phyloP scores from a whole-genome alignment of 2,888 invertebrate genomes.

The Micropterix aruncella region DNA sequence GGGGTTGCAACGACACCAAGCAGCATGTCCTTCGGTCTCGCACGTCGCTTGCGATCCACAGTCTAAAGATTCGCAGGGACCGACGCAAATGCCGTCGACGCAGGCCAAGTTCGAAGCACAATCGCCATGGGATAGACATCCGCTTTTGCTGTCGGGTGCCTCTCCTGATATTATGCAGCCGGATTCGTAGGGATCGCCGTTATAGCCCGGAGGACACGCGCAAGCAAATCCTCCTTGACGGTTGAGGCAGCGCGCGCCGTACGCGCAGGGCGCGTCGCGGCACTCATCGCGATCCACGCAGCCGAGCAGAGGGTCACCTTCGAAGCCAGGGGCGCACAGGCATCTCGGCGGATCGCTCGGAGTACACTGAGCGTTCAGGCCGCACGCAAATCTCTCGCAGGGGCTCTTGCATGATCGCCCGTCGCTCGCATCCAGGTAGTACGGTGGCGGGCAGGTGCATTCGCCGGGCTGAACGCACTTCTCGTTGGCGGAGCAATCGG shows the following conservation, averaged over 20 bases:
- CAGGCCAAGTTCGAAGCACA: slow-evolving; percentile 74
- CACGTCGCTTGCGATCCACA: slow-evolving; percentile 80
- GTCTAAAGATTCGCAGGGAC: slow-evolving; percentile 62
- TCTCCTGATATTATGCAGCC: slow-evolving; percentile 41
- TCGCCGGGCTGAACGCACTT: slow-evolving; percentile 85
- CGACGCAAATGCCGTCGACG: slow-evolving; percentile 62
- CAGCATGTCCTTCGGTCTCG: slow-evolving; percentile 76
- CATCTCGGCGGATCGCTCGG: slow-evolving; percentile 82
- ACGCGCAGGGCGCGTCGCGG: slow-evolving; percentile 67
- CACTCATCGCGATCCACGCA: slow-evolving; percentile 83
- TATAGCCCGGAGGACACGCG: slow-evolving; percentile 68
- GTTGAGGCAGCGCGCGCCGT: slow-evolving; percentile 80
- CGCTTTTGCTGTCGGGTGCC: slow-evolving; percentile 32
- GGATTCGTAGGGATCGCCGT: slow-evolving; percentile 72
- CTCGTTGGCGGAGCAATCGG: slow-evolving; percentile 75
- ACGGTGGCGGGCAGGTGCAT: slow-evolving; percentile 84
- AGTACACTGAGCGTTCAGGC: slow-evolving; percentile 80
- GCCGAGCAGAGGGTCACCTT: slow-evolving; percentile 73
- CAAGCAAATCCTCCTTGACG: slow-evolving; percentile 77
- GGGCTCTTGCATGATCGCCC: slow-evolving; percentile 84
- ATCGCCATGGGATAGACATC: slow-evolving; percentile 58
- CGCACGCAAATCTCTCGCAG: slow-evolving; percentile 80
- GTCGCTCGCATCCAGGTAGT: slow-evolving; percentile 69
- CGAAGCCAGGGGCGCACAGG: slow-evolving; percentile 75
- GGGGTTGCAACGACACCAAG: slow-evolving; percentile 77